Evolutionary conservation across 1,140 invertebrate genomes (phyloP), one percentile per base, ranked within the genome.

Genomic region (Macrobrachium nipponense): DNA sequence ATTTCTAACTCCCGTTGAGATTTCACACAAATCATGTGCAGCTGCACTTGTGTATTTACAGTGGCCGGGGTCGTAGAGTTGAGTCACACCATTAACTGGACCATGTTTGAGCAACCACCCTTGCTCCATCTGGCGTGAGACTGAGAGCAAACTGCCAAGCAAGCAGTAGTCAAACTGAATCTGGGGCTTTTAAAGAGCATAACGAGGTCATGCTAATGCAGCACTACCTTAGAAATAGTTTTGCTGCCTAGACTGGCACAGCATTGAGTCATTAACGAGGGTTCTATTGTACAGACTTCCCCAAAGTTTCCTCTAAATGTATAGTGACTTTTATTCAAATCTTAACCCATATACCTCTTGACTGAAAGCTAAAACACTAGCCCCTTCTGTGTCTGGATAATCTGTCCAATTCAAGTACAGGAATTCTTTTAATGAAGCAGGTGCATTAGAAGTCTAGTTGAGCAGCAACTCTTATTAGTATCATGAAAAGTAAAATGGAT

Each of bases 361-460:
- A 99, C 98, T 90, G 94, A 96, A 17, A 99, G 92, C 89, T 99
- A 95, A 94, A 98, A 99, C 5, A 99, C 98, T n/a, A 97, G 98
- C 2, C 98, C 98, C 18, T 98, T 96, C 96, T 75, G 97, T 90
- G 10, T 94, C 94, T 58, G 94, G 93, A 87, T 93, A 94, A 92
- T 96, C 95, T 91, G 95, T 95, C 90, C 95, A 96, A 94, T 95
- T 89, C 89, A 82, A 72, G 27, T 36, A 36, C 4, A 36, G 27
- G 27, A 36, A 1, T 36, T 1, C 27, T 36, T 1, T 36, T 36
- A 36, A 36, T 4, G 27, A 36, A 36, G 27, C 4, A 36, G 4
- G 27, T 2, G 27, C 27, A 36, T 36, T 36, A 36, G 27, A 36
- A 36, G 27, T 36, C 27, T 36, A 36, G 27, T 36, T 36, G 27